Base-by-base conservation (phyloP, 2,888 invertebrate genomes). In the Clanis bilineata region DNA sequence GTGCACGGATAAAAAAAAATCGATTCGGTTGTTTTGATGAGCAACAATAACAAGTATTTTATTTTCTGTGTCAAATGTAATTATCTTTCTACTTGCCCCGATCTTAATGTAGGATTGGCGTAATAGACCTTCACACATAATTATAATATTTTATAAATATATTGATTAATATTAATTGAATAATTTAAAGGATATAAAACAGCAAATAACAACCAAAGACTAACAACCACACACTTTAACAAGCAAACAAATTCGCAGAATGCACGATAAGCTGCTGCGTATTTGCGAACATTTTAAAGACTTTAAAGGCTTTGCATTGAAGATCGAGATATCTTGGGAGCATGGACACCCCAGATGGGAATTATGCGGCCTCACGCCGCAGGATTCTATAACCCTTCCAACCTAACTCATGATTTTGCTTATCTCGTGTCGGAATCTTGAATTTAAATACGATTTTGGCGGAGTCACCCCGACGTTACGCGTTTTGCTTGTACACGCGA, bases 311-410 rank as follows among this genome's bases (percentile, higher is more conserved):
- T 72, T 72, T 65, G 68, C 60, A 68, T 76, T 73, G 59, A 70
- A 75, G 74, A 76, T 79, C 72, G 69, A 71, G 76, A 77, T 79
- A 76, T 74, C 67, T 75, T 62, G 64, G 58, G 65, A 67, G 67
- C 77, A 74, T 77, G 79, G 83, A 80, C 81, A 82, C 81, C 79
- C 79, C 41, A 28, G 60, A 57, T 70, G 77, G 78, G 81, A 85
- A 91, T 91, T 91, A 91, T 92, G 91, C 91, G 83, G 82, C 82
- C 83, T 86, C 91, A 91, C 91, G 90, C 83, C 76, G 81, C 80
- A 77, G 80, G 79, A 86, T 85, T 86, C 86, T 85, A 85, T 85
- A 87, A 90, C 90, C 90, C 89, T 85, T 84, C 82, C 83, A 78
- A 85, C 82, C 83, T 85, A 85, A 85, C 83, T 86, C 89, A 86